These are phyloP conservation scores for Gymnocypris eckloni DNA, from an alignment of 2,797 vertebrate genomes.

Conservation along the genomic window DNA sequence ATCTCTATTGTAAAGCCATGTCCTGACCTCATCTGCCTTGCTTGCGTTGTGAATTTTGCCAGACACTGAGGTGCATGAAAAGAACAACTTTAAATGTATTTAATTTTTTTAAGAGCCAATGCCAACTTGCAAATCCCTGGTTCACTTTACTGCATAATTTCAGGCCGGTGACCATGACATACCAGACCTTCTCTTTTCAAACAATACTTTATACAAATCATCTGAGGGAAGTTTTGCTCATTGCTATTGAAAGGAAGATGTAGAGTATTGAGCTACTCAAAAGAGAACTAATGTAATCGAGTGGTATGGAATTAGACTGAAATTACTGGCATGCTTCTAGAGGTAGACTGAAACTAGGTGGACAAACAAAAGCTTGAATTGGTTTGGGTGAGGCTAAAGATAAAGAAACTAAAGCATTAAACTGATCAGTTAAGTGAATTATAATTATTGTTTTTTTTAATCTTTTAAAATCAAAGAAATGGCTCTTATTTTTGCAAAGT, in stretches of 20 bases:
- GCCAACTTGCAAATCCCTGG: background rate
- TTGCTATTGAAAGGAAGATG: background rate
- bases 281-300: background rate
- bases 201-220: slow-evolving; percentile 27
- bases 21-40: background rate
- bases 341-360: background rate
- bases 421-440: too few relatives aligned
- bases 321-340: background rate
- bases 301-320: too few relatives aligned
- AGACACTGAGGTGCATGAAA: slow-evolving; percentile 7
- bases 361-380: background rate
- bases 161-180: background rate
- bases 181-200: slow-evolving; percentile 1
- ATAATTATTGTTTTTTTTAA: background rate
- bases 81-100: background rate
- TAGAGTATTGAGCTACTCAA: background rate
- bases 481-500: background rate
- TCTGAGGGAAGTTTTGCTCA: background rate
- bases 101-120: background rate
- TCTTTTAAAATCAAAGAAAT: background rate
- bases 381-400: background rate
- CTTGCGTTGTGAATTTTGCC: background rate
- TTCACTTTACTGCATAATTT: background rate
- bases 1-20: slow-evolving; percentile 10
- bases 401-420: background rate